phyloP scores from a whole-genome alignment of 2,888 invertebrate genomes.

The Clostera curtula region DNA sequence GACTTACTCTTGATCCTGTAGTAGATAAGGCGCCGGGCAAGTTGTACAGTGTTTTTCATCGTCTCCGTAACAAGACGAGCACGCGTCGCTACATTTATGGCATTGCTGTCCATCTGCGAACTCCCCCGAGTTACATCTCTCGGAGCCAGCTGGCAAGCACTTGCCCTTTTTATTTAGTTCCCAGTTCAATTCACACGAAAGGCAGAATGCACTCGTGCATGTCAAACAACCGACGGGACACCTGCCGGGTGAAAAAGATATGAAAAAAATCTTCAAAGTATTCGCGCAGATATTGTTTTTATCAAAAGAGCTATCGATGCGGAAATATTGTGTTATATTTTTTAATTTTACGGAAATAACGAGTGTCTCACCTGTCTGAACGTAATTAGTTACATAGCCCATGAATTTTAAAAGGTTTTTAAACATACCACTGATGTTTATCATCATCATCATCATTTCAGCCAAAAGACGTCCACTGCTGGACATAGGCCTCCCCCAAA shows the following conservation, averaged over 20 bases:
- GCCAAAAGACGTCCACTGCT: too few species aligned
- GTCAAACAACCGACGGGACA: slow-evolving; percentile 87
- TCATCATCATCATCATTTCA: too few species aligned
- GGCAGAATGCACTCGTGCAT: slow-evolving; percentile 83
- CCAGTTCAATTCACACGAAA: slow-evolving; percentile 84
- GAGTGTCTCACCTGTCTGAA: too few species aligned
- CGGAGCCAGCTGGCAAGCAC: slow-evolving; percentile 82
- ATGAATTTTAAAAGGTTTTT: too few species aligned
- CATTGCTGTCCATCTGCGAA: slow-evolving; percentile 79
- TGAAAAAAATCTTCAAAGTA: slow-evolving; percentile 5
- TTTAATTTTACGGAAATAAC: too few species aligned
- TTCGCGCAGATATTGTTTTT: too few species aligned
- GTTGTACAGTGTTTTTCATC: slow-evolving; percentile 83
- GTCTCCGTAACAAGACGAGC: slow-evolving; percentile 88
- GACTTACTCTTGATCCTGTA: slow-evolving; percentile 75
- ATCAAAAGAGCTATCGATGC: too few species aligned
- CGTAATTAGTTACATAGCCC: too few species aligned
- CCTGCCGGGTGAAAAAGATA: slow-evolving; percentile 27
- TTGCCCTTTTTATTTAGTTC: slow-evolving; percentile 83
- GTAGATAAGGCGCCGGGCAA: slow-evolving; percentile 81
- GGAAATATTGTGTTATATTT: too few species aligned
- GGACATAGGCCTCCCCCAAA: too few species aligned
- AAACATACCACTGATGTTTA: too few species aligned
- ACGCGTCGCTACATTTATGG: slow-evolving; percentile 83
- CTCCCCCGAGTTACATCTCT: slow-evolving; percentile 80